Evolutionary conservation across 2,888 invertebrate species (phyloP), one percentile per base, ranked within the genome.

Genomic region (Melitaea athalia): DNA sequence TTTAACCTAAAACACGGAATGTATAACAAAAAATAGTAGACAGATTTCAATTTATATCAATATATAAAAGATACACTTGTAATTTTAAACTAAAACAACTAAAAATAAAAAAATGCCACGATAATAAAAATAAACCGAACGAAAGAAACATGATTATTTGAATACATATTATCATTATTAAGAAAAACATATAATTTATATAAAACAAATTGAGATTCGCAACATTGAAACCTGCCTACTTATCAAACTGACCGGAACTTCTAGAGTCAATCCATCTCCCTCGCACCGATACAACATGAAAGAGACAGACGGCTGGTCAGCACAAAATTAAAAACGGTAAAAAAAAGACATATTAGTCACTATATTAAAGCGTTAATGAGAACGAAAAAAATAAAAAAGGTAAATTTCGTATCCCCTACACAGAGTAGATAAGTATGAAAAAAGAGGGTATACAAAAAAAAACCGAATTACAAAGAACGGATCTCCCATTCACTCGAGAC

Each of bases 341-440:
- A 70, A 67, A 60, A 70, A n/a, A n/a, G n/a, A 72, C 24, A 55
- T 52, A 66, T 75, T 75, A 76, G 74, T 75, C 67, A 69, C 72
- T 74, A 72, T 68, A 67, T 65, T 76, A 69, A 72, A 74, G 69
- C 70, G 65, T 72, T 71, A 67, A 67, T 67, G 61, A 62, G 53
- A 62, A 67, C 53, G 50, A 64, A 43, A 24, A 24, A 24, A 64
- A 49, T 57, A 24, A 14, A 45, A 59, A 24, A 43, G 14, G 12
- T 24, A 15, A 12, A 59, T 11, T 31, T 14, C 33, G 49, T 50
- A 50, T 50, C 49, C 7, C 49, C 12, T 50, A 50, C 11, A 50
- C 15, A 15, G n/a, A 50, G 49, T 50, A 50, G 15, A 50, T n/a
- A 52, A n/a, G 12, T 52, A 42, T 57, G 57, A 57, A 42, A 53